Base-by-base conservation (phyloP, 2,797 vertebrate species). In the Chaetodon trifasciatus region DNA sequence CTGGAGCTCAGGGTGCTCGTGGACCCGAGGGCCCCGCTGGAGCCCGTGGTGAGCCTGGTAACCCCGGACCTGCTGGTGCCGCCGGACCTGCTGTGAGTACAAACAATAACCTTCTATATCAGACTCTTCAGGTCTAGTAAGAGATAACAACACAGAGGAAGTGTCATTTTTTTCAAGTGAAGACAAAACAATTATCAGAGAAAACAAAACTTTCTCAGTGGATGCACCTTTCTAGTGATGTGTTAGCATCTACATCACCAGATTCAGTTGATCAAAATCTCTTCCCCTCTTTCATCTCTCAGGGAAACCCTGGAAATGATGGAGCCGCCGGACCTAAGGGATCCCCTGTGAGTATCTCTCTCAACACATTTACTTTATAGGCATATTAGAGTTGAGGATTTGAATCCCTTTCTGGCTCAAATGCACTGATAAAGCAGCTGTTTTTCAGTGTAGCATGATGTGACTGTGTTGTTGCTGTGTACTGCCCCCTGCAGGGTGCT, bases 281-380 rank as follows among this genome's bases (percentile, higher is more conserved):
- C 6, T 6, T 62, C 47, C 28, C 70, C 58, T 82, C 81, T 91
- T 71, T 77, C 87, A 67, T 63, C 78, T 81, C 0, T 89, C 72
- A 99, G 98, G 98, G 98, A 82, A 98, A 97, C 91, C 94, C 97
- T 11, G 98, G 98, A 91, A 74, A 93, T 94, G 98, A 99, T 81
- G 98, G 98, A 90, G 95, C 97, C 63, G 24, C 97, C 5, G 98
- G 98, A 92, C 86, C 92, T 77, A 99, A 99, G 94, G 98, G 98
- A 35, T 85, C 86, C 46, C 96, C 95, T 40, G 98, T 99, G 91
- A 98, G 98, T 98, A 87, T 65, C 17, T 68, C 37, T 49, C 11
- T 39, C 1, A 4, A 12, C 17, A 63, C 28, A 55, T 42, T 16
- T 50, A 49, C 19, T 42, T 28, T 6, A 39, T 42, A 28, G 1